Conservation (phyloP, 2,797 vertebrate species). For the Vireo griseus region DNA sequence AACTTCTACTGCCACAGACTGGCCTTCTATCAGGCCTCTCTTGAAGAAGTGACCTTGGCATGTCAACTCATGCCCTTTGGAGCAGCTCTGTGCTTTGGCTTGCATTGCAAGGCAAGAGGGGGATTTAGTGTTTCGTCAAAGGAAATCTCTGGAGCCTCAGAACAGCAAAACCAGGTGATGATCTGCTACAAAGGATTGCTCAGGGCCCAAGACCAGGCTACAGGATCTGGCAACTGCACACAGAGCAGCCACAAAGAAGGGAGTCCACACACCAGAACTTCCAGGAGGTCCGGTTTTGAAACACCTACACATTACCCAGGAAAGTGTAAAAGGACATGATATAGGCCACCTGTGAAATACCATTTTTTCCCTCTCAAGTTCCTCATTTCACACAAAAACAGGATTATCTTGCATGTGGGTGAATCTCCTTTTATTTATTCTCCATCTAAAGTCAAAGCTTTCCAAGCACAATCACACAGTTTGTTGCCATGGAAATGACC, state of each 20-base stretch:
- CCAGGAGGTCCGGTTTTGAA: not conserved
- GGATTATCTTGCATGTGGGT: not conserved
- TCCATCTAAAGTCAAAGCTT: slow-evolving; percentile 16
- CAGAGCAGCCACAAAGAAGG: accelerated
- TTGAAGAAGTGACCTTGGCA: not conserved
- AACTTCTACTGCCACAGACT: not conserved
- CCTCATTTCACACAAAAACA: not conserved
- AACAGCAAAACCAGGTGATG: not conserved
- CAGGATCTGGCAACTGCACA: not conserved
- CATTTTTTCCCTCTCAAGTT: not conserved
- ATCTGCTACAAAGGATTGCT: not conserved
- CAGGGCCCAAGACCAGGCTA: not conserved
- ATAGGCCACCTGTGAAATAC: not conserved
- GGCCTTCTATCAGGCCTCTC: not conserved
- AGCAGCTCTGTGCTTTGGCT: not conserved
- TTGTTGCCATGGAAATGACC: slow-evolving; percentile 54
- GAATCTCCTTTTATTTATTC: slow-evolving; percentile 38
- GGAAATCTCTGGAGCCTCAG: not conserved
- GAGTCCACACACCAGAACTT: not conserved
- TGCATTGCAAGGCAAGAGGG: not conserved
- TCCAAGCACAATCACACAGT: not conserved
- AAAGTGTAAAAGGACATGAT: not conserved
- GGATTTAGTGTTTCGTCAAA: not conserved
- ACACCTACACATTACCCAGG: not conserved
- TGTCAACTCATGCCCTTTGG: not conserved